Base-by-base conservation (phyloP, 1,140 invertebrate species). In the Copidosoma floridanum region DNA sequence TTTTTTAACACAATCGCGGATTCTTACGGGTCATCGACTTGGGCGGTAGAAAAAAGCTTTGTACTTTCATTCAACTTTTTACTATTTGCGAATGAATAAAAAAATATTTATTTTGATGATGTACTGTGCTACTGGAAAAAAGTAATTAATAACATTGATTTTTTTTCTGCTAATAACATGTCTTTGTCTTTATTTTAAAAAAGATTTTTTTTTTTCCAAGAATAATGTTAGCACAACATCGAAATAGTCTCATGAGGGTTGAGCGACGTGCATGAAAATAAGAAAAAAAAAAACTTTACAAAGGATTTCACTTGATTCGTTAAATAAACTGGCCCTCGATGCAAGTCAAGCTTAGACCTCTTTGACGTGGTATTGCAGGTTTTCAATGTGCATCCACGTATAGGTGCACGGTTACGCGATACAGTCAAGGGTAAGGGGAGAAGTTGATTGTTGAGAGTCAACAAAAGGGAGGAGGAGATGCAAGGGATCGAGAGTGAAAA, bases 401-500 rank as follows among this genome's bases (percentile, higher is more conserved):
- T 27, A 41, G 4, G n/a, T 14, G 24, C 26, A 20, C 26, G 37
- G 51, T 43, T 27, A 52, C 29, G 27, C 26, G 20, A 44, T 29
- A 55, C 14, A 29, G 3, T 26, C 18, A 6, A n/a, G 20, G 52
- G 10, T 14, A 32, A 51, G 57, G 57, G 48, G 48, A 50, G 35
- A 47, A 11, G 38, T 47, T 23, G 21, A 10, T 26, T 10, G 5
- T 6, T 6, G 2, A 6, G 23, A 24, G 3, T 20, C 23, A 53
- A 53, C 2, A 29, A 29, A 46, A 46, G 23, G 3, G 23, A 43
- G 18, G 18, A 20, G 18, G 35, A 32, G 46, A 6, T 14, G 46
- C 3, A 32, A 27, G 3, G 48, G 27, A 35, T 46, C 27, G 50
- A 37, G 26, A 53, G 51, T 41, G 51, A 54, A 60, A 60, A 60